Percentiles rank a stretch among this genome's conserved stretches.
phyloP scores from a whole-genome alignment of 2,888 invertebrate species.

The Rotaria magnacalcarata region DNA sequence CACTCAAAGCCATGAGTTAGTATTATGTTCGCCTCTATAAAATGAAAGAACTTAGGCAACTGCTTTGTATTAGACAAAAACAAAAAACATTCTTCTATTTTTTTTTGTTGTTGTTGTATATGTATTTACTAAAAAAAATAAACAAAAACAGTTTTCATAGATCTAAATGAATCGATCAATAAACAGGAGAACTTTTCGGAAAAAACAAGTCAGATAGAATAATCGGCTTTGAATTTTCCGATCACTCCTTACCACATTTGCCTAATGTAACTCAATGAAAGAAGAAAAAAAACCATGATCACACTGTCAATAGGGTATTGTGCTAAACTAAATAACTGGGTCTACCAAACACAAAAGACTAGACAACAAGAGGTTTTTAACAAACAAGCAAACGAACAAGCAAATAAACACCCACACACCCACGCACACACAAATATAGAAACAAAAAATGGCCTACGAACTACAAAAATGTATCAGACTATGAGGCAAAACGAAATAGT shows the following conservation, averaged over 20 bases:
- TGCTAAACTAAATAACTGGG: neutral
- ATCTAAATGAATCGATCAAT: neutral
- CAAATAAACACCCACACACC: neutral
- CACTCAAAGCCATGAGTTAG: neutral
- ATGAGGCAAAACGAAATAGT: neutral
- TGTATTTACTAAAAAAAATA: neutral
- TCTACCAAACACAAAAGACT: neutral
- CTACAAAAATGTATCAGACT: conserved; percentile 18
- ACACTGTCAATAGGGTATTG: neutral
- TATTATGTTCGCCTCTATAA: no score
- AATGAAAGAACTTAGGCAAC: no score
- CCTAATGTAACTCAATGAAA: neutral
- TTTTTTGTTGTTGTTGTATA: neutral
- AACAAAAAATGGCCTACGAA: neutral
- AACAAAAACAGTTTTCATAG: neutral
- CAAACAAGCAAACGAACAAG: no score
- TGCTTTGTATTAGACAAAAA: no score
- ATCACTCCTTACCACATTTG: neutral
- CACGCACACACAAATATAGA: neutral
- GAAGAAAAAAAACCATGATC: neutral
- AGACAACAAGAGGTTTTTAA: neutral
- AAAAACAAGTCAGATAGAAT: neutral
- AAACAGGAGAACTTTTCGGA: neutral
- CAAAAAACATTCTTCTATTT: no score
- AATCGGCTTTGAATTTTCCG: neutral